A percentile compares a stretch with the other conserved stretches of the same genome.
Conservation (phyloP, 2,888 invertebrate species). For the Cosmia pyralina region DNA sequence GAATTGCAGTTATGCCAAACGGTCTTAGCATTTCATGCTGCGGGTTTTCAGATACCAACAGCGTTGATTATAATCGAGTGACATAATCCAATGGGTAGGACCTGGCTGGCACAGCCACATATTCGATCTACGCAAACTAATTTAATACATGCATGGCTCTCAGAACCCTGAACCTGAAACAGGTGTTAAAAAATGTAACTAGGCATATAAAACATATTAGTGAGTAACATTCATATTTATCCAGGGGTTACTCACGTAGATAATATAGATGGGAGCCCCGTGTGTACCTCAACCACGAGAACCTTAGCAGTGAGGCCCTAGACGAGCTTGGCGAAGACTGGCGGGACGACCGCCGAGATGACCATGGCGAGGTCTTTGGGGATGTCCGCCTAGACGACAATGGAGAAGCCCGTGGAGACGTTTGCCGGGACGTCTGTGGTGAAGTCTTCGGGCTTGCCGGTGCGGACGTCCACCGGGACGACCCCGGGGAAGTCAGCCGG, state of each 20-base stretch:
- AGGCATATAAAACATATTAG: conserved; percentile 18
- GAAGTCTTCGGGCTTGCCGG: conserved; percentile 4
- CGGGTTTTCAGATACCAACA: conserved; percentile 14
- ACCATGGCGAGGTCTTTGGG: conserved; percentile 32
- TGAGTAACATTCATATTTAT: conserved; percentile 44
- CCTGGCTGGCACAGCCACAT: conserved; percentile 9
- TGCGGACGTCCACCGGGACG: background rate
- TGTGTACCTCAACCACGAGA: conserved; percentile 31
- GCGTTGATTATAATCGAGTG: conserved; percentile 13
- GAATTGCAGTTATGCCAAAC: conserved; percentile 33
- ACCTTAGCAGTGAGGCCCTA: conserved; percentile 13
- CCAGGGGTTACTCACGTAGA: conserved; percentile 44
- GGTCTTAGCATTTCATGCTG: background rate
- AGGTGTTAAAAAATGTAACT: conserved; percentile 9
- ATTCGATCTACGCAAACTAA: conserved; percentile 15
- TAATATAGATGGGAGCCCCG: conserved; percentile 20
- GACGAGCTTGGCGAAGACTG: conserved; percentile 17
- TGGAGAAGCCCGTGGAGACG: conserved; percentile 9
- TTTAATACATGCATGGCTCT: conserved; percentile 27
- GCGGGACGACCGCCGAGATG: conserved; percentile 29
- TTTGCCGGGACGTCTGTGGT: conserved; percentile 6
- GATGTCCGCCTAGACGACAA: conserved; percentile 21
- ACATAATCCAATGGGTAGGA: no score
- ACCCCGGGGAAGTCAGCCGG: background rate
- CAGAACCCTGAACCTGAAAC: conserved; percentile 12